Evolutionary conservation across 2,888 invertebrate species (phyloP).

Genomic region (Shargacucullia verbasci): DNA sequence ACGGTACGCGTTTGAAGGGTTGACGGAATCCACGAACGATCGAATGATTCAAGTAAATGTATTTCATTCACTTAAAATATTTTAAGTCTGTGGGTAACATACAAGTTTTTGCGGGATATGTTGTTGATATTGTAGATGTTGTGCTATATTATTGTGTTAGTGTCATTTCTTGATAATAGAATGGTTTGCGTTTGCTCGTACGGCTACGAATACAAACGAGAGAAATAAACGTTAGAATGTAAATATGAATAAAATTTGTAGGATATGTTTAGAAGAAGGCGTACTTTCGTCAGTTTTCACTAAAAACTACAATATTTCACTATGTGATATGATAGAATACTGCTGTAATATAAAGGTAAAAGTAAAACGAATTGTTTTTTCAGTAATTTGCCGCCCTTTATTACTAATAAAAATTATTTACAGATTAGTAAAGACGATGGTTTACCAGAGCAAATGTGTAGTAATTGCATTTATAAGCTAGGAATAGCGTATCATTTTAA

Average conservation of each 20-base stretch:
- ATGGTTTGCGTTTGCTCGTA: too few species aligned
- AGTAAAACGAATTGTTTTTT: background rate
- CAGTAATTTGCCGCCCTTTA: background rate
- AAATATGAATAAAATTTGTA: slow-evolving; percentile 87
- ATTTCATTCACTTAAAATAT: too few species aligned
- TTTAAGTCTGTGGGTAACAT: too few species aligned
- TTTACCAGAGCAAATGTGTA: slow-evolving; percentile 89
- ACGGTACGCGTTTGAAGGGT: too few species aligned
- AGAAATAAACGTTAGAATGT: background rate
- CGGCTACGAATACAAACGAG: too few species aligned
- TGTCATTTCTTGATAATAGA: too few species aligned
- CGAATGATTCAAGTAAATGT: too few species aligned
- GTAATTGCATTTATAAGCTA: slow-evolving; percentile 90
- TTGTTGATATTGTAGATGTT: too few species aligned
- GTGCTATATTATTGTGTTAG: too few species aligned
- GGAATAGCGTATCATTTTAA: slow-evolving; percentile 91
- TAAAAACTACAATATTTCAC: slow-evolving; percentile 89
- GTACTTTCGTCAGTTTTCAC: slow-evolving; percentile 89
- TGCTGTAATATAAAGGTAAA: slow-evolving; percentile 89
- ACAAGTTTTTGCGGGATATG: too few species aligned
- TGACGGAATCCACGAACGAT: too few species aligned
- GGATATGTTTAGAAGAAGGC: slow-evolving; percentile 90
- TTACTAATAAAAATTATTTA: slow-evolving; percentile 56
- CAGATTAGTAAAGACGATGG: slow-evolving; percentile 88
- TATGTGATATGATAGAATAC: slow-evolving; percentile 90